Evolutionary conservation across 2,888 invertebrate genomes (phyloP), one percentile per base, ranked within the genome.

Genomic region (Cryptocephalus primarius): DNA sequence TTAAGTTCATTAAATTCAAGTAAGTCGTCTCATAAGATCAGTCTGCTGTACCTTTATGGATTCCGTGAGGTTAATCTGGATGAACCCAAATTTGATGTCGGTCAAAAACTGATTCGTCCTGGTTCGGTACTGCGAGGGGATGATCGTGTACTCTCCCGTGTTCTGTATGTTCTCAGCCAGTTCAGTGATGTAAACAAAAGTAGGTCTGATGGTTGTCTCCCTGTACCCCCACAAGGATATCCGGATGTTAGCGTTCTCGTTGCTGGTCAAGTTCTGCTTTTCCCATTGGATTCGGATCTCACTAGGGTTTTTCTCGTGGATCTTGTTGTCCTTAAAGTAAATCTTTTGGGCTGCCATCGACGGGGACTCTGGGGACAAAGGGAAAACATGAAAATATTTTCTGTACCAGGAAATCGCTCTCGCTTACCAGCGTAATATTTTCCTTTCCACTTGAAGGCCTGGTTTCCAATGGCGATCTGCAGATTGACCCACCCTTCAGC

Each of bases 161-260:
- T 70, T 69, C 46, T 62, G 61, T 8, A 66, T 55, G 44, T 59
- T 61, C 10, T 77, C 75, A 65, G 85, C 85, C 42, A 90, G 75
- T 55, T 80, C 74, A 51, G 85, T 85, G 47, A 93, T 91, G 63
- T 78, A 91, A 49, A 88, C 77, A 40, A 93, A 72, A 61, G 90
- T 83, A 0, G 93, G 93, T 42, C 74, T 70, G 47, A 88, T 88
- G 0, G 85, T 87, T 0, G 82, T 78, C 69, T 93, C 93, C 43
- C 86, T 79, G 70, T 93, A 93, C 1, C 93, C 93, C 87, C 88
- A 94, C 9, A 94, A 68, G 0, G 88, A 87, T 56, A 94, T 85
- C 55, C 82, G 80, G 1, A 93, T 79, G 41, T 79, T 79, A 0
- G 88, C 84, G 60, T 83, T 84, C 33, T 78, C 72, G 64, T 88